Percentiles rank a stretch among this genome's conserved stretches.
phyloP scores from a whole-genome alignment of 1,140 invertebrate species.

The Leptinotarsa undecemlineata region DNA sequence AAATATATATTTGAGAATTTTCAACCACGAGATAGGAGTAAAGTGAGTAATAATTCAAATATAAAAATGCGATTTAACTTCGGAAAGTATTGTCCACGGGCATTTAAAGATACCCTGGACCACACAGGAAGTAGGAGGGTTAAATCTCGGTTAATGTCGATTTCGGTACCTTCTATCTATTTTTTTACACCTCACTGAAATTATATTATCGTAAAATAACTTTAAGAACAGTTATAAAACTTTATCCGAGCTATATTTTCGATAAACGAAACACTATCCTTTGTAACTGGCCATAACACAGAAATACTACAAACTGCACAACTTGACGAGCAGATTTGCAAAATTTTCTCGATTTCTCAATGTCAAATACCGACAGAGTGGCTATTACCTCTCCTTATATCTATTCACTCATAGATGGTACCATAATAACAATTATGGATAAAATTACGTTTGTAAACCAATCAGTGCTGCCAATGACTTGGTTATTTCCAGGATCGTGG shows the following conservation, averaged over 20 bases:
- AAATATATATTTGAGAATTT: no score
- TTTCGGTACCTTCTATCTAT: not conserved
- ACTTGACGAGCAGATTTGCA: constrained; percentile 3
- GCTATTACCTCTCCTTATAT: no score
- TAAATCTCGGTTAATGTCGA: not conserved
- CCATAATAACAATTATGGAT: no score
- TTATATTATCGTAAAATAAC: not conserved
- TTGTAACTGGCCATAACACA: constrained; percentile 7
- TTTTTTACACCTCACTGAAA: not conserved
- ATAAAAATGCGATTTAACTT: not conserved
- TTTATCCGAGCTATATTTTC: not conserved
- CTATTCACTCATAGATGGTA: no score
- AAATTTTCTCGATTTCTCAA: constrained; percentile 4
- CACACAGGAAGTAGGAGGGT: constrained; percentile 7
- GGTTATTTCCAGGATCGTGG: no score
- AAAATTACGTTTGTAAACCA: no score
- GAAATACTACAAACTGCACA: not conserved
- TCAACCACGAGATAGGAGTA: no score
- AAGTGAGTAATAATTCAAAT: no score
- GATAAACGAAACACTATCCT: constrained; percentile 1
- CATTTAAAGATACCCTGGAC: not conserved
- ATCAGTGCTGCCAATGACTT: no score
- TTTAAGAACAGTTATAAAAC: not conserved
- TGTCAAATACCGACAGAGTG: not conserved
- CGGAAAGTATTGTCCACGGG: not conserved